Evolutionary conservation across 2,888 invertebrate genomes (phyloP), one percentile per base, ranked within the genome.

Genomic region (Eupithecia exiguata): DNA sequence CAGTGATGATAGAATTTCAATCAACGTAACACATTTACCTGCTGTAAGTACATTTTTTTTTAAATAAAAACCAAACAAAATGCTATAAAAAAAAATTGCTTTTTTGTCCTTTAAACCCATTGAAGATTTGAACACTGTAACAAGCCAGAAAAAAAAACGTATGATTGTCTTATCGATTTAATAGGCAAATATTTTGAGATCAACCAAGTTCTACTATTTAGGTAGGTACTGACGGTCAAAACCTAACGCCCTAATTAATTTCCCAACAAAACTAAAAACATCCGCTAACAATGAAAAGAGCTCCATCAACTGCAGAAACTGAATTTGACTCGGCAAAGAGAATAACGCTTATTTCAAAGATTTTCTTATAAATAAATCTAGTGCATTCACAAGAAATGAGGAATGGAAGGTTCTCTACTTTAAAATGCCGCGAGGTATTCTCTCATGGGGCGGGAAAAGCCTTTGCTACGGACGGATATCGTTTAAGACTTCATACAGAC

Each of bases 361-460:
- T 84, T 87, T 87, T 82, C 83, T 83, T 83, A 76, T 81, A 83
- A 84, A 85, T 86, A 84, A 86, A 87, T 84, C 82, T 81, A 79
- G 83, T 81, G 83, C 82, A 86, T 85, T 85, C 86, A 80, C 80
- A 75, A 78, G 83, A 80, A 85, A 86, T 82, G 81, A 76, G 66
- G 43, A 71, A 76, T 73, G 35, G 70, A 38, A 40, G 66, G 63
- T 12, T n/a, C 63, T 36, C 69, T 38, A 67, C 58, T 58, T 61
- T 25, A 46, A 49, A 58, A 66, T 61, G 61, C 72, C 68, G 71
- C 38, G n/a, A 72, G 69, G 74, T 82, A 82, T 85, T 84, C 81
- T 85, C 85, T 81, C 82, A 81, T 79, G 81, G 77, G 74, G 78
- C 69, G 80, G 80, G 79, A 75, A 75, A 75, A 70, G 77, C 77